Evolutionary conservation across 2,888 invertebrate genomes (phyloP), one percentile per base, ranked within the genome.

Genomic region (Ditula angustiorana): DNA sequence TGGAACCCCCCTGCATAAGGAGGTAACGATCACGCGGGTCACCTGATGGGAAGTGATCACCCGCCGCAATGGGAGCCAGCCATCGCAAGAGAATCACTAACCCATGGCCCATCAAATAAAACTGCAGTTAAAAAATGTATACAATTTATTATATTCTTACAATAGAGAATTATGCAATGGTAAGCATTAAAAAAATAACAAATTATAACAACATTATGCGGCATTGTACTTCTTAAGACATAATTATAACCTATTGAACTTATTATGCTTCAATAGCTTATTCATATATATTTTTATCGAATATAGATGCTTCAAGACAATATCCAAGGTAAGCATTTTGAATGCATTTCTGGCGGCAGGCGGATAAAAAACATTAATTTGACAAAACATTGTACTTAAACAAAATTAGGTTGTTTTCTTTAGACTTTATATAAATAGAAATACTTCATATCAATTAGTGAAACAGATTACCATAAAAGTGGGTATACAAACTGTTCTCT

Each of bases 111-210:
- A n/a, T n/a, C 2, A 41, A 41, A 41, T 19, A 10, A 41, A 62
- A 41, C 55, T 0, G 19, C 7, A 2, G 3, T 23, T 30, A 13
- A 41, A 49, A 56, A 56, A 50, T 53, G 49, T 56, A 56, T 61
- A 61, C 19, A 62, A 37, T 56, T 49, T 62, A 62, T 56, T 62
- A 49, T 53, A 41, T 21, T 16, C 16, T 50, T 60, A 47, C 4
- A 33, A 46, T 30, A 23, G 5, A n/a, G n/a, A 57, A 8, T n/a
- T 21, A 44, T 23, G 5, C 11, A 46, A 46, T 23, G 8, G n/a
- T 53, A 23, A 37, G 13, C 10, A 53, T 8, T 11, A 26, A 13
- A 41, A 13, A 47, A 5, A 53, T 33, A 21, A 46, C 16, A 21
- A 41, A 3, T 23, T 30, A 35, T 10, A 28, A 16, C 19, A 41